Conservation (phyloP, 2,888 invertebrate species). For the Platycnemis pennipes region DNA sequence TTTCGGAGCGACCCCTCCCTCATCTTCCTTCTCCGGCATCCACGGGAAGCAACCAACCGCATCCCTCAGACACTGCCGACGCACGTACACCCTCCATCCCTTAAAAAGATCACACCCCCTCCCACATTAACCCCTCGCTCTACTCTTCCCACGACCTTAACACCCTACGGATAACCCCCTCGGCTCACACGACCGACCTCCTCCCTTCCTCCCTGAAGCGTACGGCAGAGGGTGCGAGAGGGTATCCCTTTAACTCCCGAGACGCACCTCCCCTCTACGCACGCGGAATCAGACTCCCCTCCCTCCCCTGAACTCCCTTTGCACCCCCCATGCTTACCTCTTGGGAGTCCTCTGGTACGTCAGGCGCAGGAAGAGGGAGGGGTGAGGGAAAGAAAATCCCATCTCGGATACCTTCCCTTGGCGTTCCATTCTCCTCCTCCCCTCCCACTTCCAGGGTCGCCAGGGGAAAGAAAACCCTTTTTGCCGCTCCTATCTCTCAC, state of each 20-base stretch:
- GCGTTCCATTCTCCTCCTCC: neutral
- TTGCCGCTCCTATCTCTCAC: neutral
- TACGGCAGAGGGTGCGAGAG: neutral
- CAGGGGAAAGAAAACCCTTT: neutral
- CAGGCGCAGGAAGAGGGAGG: neutral
- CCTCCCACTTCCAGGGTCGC: neutral
- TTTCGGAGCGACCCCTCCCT: no score
- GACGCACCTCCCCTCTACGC: neutral
- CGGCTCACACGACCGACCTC: neutral
- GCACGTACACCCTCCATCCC: neutral
- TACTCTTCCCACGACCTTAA: constrained; percentile 12
- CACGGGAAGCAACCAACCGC: no score
- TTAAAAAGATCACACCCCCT: neutral
- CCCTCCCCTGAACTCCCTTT: neutral
- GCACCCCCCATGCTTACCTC: neutral
- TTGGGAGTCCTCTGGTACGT: neutral
- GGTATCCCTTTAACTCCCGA: constrained; percentile 15
- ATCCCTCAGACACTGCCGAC: no score
- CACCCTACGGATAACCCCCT: neutral
- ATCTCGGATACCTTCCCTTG: neutral
- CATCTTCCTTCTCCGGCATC: no score
- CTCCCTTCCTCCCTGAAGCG: neutral
- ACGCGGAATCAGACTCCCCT: neutral
- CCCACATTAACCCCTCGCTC: neutral
- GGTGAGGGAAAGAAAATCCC: neutral